Conservation (phyloP, 2,888 invertebrate species). For the Aporophyla lueneburgensis region DNA sequence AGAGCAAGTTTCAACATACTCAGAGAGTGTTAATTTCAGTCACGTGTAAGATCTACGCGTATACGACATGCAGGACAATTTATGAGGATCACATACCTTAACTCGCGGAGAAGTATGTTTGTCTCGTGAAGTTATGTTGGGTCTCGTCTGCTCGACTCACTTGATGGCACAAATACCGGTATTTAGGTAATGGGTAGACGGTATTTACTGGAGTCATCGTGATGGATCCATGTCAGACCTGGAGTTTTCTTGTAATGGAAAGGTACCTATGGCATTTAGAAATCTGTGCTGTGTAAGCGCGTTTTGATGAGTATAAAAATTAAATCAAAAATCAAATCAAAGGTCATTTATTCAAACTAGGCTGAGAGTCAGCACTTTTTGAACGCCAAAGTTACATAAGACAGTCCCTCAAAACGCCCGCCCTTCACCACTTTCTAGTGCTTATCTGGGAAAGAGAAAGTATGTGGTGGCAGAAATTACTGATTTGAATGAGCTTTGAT, state of each 20-base stretch:
- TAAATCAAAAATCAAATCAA: too few relatives aligned
- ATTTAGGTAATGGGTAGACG: slow-evolving; percentile 20
- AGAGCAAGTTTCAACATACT: neutral
- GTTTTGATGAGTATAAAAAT: neutral
- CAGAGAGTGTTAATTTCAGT: neutral
- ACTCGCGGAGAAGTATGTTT: slow-evolving; percentile 28
- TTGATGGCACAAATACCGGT: slow-evolving; percentile 2
- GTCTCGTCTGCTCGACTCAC: slow-evolving; percentile 14
- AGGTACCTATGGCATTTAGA: neutral
- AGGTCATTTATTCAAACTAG: too few relatives aligned
- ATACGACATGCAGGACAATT: slow-evolving; percentile 8
- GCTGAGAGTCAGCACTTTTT: too few relatives aligned
- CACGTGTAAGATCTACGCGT: neutral
- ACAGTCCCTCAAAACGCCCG: too few relatives aligned
- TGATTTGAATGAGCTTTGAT: neutral
- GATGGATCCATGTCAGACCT: neutral
- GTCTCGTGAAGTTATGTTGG: slow-evolving; percentile 43
- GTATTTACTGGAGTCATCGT: slow-evolving; percentile 6
- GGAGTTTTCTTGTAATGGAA: neutral
- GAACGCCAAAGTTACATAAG: too few relatives aligned
- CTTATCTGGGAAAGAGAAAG: too few relatives aligned
- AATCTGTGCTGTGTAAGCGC: too few relatives aligned
- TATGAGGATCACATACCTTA: slow-evolving; percentile 23
- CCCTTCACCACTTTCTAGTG: too few relatives aligned
- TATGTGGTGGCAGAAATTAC: neutral